Evolutionary conservation across 1,140 invertebrate species (phyloP).

Genomic region (Cotesia vestalis): DNA sequence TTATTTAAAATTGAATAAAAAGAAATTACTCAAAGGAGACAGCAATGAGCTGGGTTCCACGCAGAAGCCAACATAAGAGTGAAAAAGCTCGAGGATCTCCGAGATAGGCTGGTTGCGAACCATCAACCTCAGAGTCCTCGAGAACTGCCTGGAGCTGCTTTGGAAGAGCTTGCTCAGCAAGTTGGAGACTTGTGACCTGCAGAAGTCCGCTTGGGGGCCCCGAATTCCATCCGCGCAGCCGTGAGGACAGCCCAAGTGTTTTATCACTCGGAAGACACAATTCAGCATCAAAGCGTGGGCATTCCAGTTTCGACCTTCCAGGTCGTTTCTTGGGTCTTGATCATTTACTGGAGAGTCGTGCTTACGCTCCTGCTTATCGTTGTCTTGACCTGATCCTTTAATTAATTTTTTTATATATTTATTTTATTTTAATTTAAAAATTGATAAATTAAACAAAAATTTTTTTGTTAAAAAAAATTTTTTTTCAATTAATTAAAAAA

Average conservation of each 20-base stretch:
- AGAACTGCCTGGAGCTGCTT: conserved; percentile 76
- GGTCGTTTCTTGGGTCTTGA: conserved; percentile 61
- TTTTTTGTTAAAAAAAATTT: not conserved
- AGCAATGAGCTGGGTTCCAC: conserved; percentile 85
- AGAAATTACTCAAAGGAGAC: conserved; percentile 80
- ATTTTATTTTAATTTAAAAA: not conserved
- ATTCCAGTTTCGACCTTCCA: conserved; percentile 56
- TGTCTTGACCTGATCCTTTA: conserved; percentile 40
- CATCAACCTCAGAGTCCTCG: conserved; percentile 81
- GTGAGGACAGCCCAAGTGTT: conserved; percentile 92
- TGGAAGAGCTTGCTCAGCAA: conserved; percentile 81
- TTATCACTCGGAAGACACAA: conserved; percentile 77
- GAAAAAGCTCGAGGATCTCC: conserved; percentile 92
- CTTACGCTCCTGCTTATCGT: conserved; percentile 60
- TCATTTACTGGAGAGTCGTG: conserved; percentile 68
- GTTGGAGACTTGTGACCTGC: conserved; percentile 87
- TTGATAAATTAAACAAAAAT: not conserved
- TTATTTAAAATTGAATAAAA: not conserved
- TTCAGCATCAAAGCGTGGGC: conserved; percentile 66
- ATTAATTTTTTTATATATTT: conserved; percentile 4
- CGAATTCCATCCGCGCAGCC: conserved; percentile 85
- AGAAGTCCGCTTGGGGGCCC: conserved; percentile 88
- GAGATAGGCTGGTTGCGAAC: conserved; percentile 79
- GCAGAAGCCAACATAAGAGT: conserved; percentile 95
- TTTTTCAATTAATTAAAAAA: too few relatives aligned